phyloP scores from a whole-genome alignment of 2,888 invertebrate species.

The Lagria hirta region DNA sequence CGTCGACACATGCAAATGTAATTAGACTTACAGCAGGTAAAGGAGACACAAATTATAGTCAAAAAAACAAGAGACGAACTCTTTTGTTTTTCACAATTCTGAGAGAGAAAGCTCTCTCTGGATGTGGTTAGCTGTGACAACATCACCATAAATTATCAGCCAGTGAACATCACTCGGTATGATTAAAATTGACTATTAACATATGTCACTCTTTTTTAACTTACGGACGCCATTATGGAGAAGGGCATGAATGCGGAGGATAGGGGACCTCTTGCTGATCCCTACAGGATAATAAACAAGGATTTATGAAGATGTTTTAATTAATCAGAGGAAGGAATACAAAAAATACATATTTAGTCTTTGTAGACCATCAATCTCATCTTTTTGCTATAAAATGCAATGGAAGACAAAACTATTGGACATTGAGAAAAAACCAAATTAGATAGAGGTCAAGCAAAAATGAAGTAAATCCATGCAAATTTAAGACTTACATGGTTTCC shows the following conservation, averaged over 20 bases:
- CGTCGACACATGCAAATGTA: slow-evolving; percentile 38
- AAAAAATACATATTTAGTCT: slow-evolving; percentile 7
- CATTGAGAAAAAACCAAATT: too few relatives aligned
- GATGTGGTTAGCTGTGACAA: too few relatives aligned
- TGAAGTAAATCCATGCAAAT: too few relatives aligned
- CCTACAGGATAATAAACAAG: slow-evolving; percentile 39
- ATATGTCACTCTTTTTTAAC: slow-evolving; percentile 34
- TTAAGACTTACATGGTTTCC: too few relatives aligned
- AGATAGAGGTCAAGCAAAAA: too few relatives aligned
- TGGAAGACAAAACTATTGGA: too few relatives aligned
- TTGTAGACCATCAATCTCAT: neutral
- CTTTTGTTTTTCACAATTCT: too few relatives aligned
- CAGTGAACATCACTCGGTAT: slow-evolving; percentile 32
- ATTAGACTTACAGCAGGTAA: slow-evolving; percentile 33
- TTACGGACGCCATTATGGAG: slow-evolving; percentile 21
- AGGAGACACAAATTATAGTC: slow-evolving; percentile 28
- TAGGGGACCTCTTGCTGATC: slow-evolving; percentile 25
- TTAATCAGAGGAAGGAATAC: slow-evolving; percentile 40
- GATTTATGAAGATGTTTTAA: slow-evolving; percentile 47
- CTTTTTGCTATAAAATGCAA: too few relatives aligned
- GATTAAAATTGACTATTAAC: slow-evolving; percentile 42
- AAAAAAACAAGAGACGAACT: slow-evolving; percentile 19
- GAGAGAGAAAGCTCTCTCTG: too few relatives aligned
- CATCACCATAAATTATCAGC: slow-evolving; percentile 31
- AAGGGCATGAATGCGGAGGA: slow-evolving; percentile 21